Conservation (phyloP, 1,140 invertebrate species). For the Drosophila parvula region DNA sequence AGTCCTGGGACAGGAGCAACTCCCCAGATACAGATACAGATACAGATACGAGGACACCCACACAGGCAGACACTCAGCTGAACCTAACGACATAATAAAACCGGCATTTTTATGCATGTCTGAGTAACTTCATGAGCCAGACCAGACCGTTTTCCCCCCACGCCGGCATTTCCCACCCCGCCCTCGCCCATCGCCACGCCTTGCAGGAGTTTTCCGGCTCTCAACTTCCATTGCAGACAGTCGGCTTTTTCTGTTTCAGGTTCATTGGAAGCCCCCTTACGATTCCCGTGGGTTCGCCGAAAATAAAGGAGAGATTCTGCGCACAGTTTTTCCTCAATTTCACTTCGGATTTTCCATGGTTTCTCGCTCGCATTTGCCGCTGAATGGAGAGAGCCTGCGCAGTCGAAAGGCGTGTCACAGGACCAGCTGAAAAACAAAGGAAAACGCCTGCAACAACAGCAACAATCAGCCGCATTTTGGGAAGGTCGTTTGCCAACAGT, state of each 20-base stretch:
- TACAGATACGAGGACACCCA: conserved; percentile 20
- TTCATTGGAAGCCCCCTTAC: conserved; percentile 60
- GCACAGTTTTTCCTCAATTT: conserved; percentile 24
- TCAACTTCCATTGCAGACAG: conserved; percentile 56
- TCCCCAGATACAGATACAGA: conserved; percentile 36
- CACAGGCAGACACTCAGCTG: conserved; percentile 46
- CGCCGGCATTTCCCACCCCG: conserved; percentile 1
- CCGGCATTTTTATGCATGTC: conserved; percentile 82
- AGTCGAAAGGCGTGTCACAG: conserved; percentile 77
- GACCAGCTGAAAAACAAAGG: conserved; percentile 45
- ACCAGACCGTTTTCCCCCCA: conserved; percentile 48
- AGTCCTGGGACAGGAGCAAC: conserved; percentile 46
- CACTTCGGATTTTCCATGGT: conserved; percentile 25
- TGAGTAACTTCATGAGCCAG: conserved; percentile 80
- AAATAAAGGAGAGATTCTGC: conserved; percentile 50
- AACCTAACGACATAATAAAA: conserved; percentile 79
- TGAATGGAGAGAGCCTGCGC: conserved; percentile 63
- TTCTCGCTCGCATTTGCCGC: conserved; percentile 48
- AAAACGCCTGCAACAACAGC: conserved; percentile 34
- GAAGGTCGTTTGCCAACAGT: conserved; percentile 80
- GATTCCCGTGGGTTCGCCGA: conserved; percentile 53
- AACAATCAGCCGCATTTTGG: conserved; percentile 65
- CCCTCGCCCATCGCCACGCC: conserved; percentile 28
- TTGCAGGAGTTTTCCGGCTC: conserved; percentile 46
- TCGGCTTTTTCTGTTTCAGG: conserved; percentile 67